Percentiles rank a stretch among this genome's conserved stretches.
Conservation (phyloP, 1,140 invertebrate genomes). For the Stenopsyche tienmushanensis region DNA sequence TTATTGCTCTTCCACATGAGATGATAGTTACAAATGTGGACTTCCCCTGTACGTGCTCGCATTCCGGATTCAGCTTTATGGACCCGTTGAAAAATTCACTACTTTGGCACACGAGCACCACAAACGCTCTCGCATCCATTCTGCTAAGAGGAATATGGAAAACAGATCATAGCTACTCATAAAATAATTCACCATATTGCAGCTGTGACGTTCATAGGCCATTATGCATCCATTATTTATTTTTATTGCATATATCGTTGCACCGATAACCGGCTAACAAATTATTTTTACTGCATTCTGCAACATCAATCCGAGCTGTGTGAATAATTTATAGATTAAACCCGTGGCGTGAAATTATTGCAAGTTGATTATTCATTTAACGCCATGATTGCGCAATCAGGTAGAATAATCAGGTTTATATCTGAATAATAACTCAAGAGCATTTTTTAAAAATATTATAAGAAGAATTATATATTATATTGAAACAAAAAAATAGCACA, state of each 20-base stretch:
- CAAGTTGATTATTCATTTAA: not conserved
- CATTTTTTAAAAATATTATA: not conserved
- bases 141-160: not conserved
- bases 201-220: not conserved
- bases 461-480: not conserved
- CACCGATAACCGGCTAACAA: slow-evolving; percentile 11
- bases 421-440: not conserved
- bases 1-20: no score
- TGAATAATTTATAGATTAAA: not conserved
- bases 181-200: not conserved
- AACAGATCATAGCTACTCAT: not conserved
- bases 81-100: no score
- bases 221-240: slow-evolving; percentile 7
- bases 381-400: not conserved
- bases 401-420: not conserved
- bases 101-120: not conserved
- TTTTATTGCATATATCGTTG: slow-evolving; percentile 10
- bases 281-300: slow-evolving; percentile 1
- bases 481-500: not conserved
- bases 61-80: no score
- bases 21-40: no score
- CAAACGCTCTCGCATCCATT: not conserved
- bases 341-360: not conserved
- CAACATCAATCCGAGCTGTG: not conserved
- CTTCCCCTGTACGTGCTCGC: no score